A percentile compares a stretch with the other conserved stretches of the same genome.
Evolutionary conservation across 2,797 vertebrate genomes (phyloP).

Genomic region (Mionectes olivaceus): DNA sequence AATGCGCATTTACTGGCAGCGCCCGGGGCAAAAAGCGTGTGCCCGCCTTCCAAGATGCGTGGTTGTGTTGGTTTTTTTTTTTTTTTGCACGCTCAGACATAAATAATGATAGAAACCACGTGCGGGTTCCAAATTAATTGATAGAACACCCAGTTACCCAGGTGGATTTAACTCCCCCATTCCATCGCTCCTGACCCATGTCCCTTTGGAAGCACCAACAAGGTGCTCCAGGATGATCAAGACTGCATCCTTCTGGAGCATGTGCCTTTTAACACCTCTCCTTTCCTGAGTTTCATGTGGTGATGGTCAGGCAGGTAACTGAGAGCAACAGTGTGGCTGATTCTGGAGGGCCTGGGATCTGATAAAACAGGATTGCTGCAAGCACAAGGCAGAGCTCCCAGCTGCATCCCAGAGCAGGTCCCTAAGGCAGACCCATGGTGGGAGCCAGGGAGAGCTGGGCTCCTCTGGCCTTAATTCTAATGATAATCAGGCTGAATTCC

Average conservation of each 20-base stretch:
- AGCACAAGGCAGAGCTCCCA: not conserved
- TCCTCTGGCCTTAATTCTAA: constrained; percentile 15
- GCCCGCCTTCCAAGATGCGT: not conserved
- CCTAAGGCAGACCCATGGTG: not conserved
- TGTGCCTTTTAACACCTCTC: not conserved
- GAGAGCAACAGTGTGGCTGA: not conserved
- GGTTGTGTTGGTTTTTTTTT: not conserved
- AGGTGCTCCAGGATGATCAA: not conserved
- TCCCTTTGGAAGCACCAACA: not conserved
- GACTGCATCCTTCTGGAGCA: not conserved
- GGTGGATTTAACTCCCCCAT: not conserved
- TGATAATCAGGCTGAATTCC: constrained; percentile 49
- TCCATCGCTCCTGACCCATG: not conserved
- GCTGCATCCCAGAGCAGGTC: not conserved
- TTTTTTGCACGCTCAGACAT: not conserved
- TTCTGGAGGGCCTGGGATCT: not conserved
- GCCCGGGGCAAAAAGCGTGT: not conserved
- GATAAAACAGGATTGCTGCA: not conserved
- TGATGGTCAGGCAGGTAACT: not conserved
- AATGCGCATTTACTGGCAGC: not conserved
- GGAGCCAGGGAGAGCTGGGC: not conserved
- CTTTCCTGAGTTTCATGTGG: not conserved
- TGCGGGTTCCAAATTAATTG: not conserved
- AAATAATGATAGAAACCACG: not conserved
- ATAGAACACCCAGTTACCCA: not conserved